phyloP scores from a whole-genome alignment of 2,797 vertebrate species.

The Danio choprae region DNA sequence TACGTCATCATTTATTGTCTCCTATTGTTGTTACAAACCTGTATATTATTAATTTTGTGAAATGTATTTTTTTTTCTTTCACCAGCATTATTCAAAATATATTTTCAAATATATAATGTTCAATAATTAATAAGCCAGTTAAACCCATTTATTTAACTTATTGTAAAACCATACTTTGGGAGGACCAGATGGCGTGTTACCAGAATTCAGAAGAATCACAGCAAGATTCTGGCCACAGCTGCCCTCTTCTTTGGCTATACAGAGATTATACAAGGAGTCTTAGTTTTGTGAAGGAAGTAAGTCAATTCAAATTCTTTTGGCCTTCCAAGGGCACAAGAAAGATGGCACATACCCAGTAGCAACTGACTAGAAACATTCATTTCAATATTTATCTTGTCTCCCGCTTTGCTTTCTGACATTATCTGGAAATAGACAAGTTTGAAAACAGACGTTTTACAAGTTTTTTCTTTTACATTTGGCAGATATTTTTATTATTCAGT shows the following conservation, averaged over 20 bases:
- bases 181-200: not conserved
- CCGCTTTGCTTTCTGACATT: not conserved
- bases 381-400: not conserved
- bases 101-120: too few species aligned
- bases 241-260: not conserved
- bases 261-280: not conserved
- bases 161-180: not conserved
- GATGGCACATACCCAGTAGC: not conserved
- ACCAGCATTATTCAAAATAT: too few species aligned
- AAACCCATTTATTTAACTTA: not conserved
- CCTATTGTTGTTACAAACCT: not conserved
- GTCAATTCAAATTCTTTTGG: not conserved
- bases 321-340: not conserved
- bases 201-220: not conserved
- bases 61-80: too few species aligned
- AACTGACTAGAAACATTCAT: not conserved
- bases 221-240: not conserved
- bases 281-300: not conserved
- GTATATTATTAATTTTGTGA: not conserved
- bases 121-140: not conserved
- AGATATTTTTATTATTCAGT: too few species aligned
- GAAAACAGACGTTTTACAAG: not conserved
- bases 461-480: too few species aligned
- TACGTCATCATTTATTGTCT: not conserved
- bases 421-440: not conserved